These are phyloP conservation scores for Periophthalmodon schlosseri DNA, from an alignment of 2,113 vertebrate species.

Conservation along the genomic window DNA sequence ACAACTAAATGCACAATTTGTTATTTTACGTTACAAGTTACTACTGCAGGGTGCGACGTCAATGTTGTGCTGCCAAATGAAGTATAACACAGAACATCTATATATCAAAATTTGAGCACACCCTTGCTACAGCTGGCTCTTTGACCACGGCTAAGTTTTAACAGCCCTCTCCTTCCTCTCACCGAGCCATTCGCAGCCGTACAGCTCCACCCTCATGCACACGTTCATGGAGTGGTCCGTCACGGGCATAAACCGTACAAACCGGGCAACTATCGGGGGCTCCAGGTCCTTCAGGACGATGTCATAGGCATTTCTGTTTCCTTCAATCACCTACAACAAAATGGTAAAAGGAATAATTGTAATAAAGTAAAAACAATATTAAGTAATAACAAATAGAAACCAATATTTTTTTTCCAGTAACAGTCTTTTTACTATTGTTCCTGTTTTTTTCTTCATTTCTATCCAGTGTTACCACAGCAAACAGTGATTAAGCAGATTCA, in stretches of 20 bases:
- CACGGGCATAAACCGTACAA: constrained; percentile 93
- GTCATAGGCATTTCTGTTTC: constrained; percentile 93
- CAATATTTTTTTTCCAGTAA: not conserved
- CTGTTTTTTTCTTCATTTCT: too few relatives aligned
- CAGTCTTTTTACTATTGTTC: not conserved
- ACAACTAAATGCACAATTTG: too few relatives aligned
- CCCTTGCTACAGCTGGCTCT: too few relatives aligned
- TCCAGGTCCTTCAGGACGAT: constrained; percentile 94
- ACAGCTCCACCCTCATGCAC: constrained; percentile 96
- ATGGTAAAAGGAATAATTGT: not conserved
- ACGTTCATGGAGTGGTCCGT: constrained; percentile 96
- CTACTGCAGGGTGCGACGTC: not conserved
- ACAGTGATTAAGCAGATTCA: too few relatives aligned
- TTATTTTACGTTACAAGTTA: too few relatives aligned
- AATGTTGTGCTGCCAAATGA: not conserved
- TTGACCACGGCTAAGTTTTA: not conserved
- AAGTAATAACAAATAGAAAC: not conserved
- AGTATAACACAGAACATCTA: not conserved
- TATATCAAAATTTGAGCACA: not conserved
- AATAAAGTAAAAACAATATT: not conserved
- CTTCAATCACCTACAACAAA: constrained; percentile 86
- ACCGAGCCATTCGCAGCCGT: constrained; percentile 97
- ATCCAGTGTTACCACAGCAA: too few relatives aligned
- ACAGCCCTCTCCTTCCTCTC: constrained; percentile 37
- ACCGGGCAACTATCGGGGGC: constrained; percentile 91